Evolutionary conservation across 2,888 invertebrate species (phyloP).

Genomic region (Ischnura elegans): DNA sequence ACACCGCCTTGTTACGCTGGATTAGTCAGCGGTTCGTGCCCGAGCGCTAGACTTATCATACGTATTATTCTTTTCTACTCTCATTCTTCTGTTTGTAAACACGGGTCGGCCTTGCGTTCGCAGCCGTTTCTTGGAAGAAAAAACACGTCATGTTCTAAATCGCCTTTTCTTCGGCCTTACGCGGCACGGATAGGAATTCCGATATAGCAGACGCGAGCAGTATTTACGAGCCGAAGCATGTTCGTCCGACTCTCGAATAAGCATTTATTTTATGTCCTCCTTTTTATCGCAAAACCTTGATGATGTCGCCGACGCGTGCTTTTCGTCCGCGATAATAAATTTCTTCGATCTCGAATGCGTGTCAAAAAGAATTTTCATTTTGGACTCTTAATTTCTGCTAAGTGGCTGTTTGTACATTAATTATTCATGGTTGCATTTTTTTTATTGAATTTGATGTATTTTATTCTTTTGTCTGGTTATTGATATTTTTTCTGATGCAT

Average conservation of each 20-base stretch:
- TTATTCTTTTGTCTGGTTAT: too few species aligned
- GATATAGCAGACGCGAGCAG: background rate
- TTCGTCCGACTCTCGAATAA: background rate
- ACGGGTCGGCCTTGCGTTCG: background rate
- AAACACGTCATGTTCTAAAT: conserved; percentile 1
- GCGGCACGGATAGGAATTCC: background rate
- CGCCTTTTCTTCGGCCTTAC: background rate
- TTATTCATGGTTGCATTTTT: background rate
- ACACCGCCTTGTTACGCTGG: background rate
- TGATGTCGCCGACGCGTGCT: background rate
- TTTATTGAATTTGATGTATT: too few species aligned
- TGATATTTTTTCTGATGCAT: too few species aligned
- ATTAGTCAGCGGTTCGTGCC: background rate
- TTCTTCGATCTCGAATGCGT: background rate
- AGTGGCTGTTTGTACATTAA: background rate
- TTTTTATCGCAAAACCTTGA: conserved; percentile 12
- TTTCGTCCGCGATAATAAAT: background rate
- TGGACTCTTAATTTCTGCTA: background rate
- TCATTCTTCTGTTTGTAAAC: conserved; percentile 60
- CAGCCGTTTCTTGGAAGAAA: conserved; percentile 25
- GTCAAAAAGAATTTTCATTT: background rate
- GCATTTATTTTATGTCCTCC: background rate
- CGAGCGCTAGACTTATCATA: background rate
- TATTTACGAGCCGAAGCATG: background rate
- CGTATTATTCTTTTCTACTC: background rate